A percentile compares a stretch with the other conserved stretches of the same genome.
Evolutionary conservation across 1,140 invertebrate genomes (phyloP).

Genomic region (Lethocerus indicus): DNA sequence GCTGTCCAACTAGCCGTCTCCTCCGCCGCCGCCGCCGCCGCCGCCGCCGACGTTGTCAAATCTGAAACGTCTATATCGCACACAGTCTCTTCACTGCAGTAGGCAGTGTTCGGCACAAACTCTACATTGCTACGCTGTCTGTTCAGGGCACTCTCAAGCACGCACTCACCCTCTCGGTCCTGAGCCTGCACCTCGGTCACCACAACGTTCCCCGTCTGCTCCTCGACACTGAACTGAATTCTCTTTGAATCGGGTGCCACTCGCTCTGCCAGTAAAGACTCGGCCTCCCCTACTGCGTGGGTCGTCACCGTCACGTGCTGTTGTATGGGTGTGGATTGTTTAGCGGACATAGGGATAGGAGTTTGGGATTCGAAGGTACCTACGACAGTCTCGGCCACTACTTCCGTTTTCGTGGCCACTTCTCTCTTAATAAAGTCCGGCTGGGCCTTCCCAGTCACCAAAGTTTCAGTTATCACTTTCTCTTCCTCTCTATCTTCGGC

Average conservation of each 20-base stretch:
- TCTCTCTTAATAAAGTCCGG: slow-evolving; percentile 22
- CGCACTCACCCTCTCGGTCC: slow-evolving; percentile 33
- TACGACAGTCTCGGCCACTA: slow-evolving; percentile 21
- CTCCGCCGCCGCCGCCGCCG: too few relatives aligned
- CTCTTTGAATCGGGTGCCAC: slow-evolving; percentile 21
- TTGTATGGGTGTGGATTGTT: slow-evolving; percentile 23
- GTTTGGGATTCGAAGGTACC: slow-evolving; percentile 22
- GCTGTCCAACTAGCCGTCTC: too few relatives aligned
- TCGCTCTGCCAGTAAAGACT: slow-evolving; percentile 26
- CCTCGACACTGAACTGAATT: slow-evolving; percentile 16
- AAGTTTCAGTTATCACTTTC: slow-evolving; percentile 18
- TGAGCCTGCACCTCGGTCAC: slow-evolving; percentile 28
- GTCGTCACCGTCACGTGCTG: slow-evolving; percentile 34
- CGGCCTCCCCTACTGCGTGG: slow-evolving; percentile 27
- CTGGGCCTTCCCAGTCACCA: slow-evolving; percentile 23
- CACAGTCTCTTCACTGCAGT: slow-evolving; percentile 15
- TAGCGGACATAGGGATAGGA: slow-evolving; percentile 22
- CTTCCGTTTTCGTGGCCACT: slow-evolving; percentile 27
- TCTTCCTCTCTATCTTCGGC: slow-evolving; percentile 27
- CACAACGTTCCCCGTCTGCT: slow-evolving; percentile 20
- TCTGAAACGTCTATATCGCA: slow-evolving; percentile 11
- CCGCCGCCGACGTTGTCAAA: too few relatives aligned
- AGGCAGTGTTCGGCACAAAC: slow-evolving; percentile 20
- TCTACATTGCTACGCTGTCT: slow-evolving; percentile 15
- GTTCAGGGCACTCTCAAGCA: slow-evolving; percentile 23